Percentiles rank a stretch among this genome's conserved stretches.
Evolutionary conservation across 2,888 invertebrate genomes (phyloP).

Genomic region (Zygogramma bicolorata): DNA sequence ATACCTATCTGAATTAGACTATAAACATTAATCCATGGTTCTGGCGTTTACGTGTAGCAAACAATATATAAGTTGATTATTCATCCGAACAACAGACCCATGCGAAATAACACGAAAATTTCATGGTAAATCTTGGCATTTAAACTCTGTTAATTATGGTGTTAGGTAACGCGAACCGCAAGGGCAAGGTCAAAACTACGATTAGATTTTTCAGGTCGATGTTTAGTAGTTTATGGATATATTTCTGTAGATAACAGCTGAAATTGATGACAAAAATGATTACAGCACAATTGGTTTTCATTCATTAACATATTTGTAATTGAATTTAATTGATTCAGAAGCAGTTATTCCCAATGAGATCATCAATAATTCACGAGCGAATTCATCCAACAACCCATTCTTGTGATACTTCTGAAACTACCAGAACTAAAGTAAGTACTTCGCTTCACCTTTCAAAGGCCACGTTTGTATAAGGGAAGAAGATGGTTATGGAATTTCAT

Average conservation of each 20-base stretch:
- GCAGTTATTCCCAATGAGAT: too few relatives aligned
- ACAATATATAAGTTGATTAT: neutral
- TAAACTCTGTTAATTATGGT: neutral
- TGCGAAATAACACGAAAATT: constrained; percentile 1
- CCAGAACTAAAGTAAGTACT: too few relatives aligned
- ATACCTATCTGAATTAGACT: neutral
- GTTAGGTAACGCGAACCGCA: neutral
- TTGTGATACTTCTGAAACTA: too few relatives aligned
- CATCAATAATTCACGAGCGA: too few relatives aligned
- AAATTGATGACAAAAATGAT: too few relatives aligned
- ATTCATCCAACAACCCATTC: too few relatives aligned
- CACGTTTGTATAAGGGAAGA: too few relatives aligned
- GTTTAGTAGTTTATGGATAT: neutral
- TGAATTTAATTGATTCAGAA: too few relatives aligned
- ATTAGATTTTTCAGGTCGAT: neutral
- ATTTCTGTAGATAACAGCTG: neutral
- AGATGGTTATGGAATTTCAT: too few relatives aligned
- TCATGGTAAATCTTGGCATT: neutral
- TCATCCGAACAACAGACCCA: neutral
- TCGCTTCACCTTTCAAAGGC: too few relatives aligned
- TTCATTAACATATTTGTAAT: too few relatives aligned
- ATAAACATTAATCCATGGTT: neutral
- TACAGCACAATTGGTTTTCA: too few relatives aligned
- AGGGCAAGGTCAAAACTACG: neutral
- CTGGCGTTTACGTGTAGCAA: neutral